Conservation (phyloP, 2,888 invertebrate genomes). For the Dolichopus griseipennis region DNA sequence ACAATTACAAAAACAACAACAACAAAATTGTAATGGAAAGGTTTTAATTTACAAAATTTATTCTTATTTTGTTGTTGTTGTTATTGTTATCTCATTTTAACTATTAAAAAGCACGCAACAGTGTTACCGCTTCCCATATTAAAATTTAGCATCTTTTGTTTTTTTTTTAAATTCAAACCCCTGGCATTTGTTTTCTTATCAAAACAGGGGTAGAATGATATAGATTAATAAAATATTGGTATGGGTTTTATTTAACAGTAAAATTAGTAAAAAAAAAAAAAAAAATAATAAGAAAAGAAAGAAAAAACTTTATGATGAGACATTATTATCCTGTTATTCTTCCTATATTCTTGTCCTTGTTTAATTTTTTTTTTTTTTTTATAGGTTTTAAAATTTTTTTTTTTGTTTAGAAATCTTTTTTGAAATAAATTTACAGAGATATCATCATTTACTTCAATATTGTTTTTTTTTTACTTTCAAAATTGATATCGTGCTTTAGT, state of each 20-base stretch:
- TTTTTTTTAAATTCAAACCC: too few relatives aligned
- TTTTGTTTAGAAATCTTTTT: background rate
- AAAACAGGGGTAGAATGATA: too few relatives aligned
- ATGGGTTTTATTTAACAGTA: too few relatives aligned
- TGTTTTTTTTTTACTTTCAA: background rate
- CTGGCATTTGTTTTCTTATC: too few relatives aligned
- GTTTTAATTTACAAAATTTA: background rate
- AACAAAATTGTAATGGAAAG: background rate
- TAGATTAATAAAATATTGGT: too few relatives aligned
- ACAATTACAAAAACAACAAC: too few relatives aligned
- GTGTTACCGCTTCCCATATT: background rate
- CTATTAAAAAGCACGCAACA: background rate
- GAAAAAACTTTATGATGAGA: background rate
- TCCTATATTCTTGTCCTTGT: background rate
- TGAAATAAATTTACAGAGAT: background rate
- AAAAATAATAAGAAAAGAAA: too few relatives aligned
- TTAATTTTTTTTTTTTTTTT: background rate
- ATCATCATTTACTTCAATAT: background rate
- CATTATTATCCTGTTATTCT: background rate
- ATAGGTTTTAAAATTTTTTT: background rate
- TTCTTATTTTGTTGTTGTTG: too few relatives aligned
- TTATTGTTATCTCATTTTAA: background rate
- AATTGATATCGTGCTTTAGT: background rate
- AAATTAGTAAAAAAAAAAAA: too few relatives aligned
- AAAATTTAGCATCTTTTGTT: too few relatives aligned